Percentiles rank a stretch among this genome's conserved stretches.
These are phyloP conservation scores for Rutpela maculata DNA, from an alignment of 2,888 invertebrate genomes.

Conservation along the genomic window DNA sequence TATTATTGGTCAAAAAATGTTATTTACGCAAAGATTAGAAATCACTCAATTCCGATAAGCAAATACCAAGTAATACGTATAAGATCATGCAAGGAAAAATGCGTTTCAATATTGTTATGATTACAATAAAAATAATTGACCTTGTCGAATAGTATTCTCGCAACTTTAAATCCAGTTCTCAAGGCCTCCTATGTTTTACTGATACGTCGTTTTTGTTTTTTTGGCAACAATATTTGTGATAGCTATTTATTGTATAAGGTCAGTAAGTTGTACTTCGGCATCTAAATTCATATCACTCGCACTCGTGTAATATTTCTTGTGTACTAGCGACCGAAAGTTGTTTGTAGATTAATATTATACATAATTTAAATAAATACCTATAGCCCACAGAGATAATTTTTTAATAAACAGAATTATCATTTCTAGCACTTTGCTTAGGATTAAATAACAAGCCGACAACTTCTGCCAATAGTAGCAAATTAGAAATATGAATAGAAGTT, in stretches of 20 bases:
- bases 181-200: background rate
- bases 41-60: background rate
- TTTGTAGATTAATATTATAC: no score
- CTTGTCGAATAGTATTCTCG: background rate
- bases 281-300: background rate
- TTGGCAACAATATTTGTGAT: conserved; percentile 26
- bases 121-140: conserved; percentile 11
- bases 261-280: conserved; percentile 29
- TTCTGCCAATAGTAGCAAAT: no score
- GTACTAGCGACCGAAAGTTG: no score
- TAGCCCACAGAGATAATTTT: no score
- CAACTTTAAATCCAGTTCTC: conserved; percentile 9
- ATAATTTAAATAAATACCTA: no score
- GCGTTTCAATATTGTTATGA: background rate
- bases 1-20: no score
- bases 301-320: background rate
- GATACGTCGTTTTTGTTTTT: conserved; percentile 12
- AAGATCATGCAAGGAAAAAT: background rate
- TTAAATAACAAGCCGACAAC: no score
- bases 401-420: no score
- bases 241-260: conserved; percentile 34
- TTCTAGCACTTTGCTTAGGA: no score
- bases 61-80: background rate
- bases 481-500: no score
- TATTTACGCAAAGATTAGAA: no score